Evolutionary conservation across 2,797 vertebrate species (phyloP).

Genomic region (Micropoecilia bifurca): DNA sequence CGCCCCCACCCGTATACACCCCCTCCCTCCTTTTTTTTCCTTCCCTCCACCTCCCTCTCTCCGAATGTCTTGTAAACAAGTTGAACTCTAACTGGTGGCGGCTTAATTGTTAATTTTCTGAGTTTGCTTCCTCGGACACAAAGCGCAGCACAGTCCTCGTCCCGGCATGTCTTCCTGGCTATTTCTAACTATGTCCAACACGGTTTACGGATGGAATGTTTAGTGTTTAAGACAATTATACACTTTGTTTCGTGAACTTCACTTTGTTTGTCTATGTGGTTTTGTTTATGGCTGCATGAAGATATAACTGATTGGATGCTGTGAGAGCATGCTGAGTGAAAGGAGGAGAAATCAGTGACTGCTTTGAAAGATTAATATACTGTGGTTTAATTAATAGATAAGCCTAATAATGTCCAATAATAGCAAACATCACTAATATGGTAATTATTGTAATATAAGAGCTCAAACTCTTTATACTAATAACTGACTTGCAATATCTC

Average conservation of each 20-base stretch:
- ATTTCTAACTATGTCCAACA: conserved; percentile 34
- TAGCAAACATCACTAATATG: conserved; percentile 14
- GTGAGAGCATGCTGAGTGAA: not conserved
- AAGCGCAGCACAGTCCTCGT: conserved; percentile 54
- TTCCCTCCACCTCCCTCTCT: conserved; percentile 57
- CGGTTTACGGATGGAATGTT: conserved; percentile 44
- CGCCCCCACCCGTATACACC: conserved; percentile 55
- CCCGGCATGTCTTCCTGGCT: conserved; percentile 27
- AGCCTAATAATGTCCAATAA: not conserved
- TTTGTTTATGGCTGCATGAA: conserved; percentile 13
- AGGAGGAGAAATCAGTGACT: conserved; percentile 7
- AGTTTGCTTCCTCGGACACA: conserved; percentile 70
- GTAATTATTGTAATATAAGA: conserved; percentile 33
- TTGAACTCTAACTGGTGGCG: conserved; percentile 84
- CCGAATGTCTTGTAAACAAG: conserved; percentile 85
- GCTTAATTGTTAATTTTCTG: conserved; percentile 88
- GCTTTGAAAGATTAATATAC: conserved; percentile 7
- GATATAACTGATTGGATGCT: conserved; percentile 2
- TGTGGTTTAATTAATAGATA: conserved; percentile 6
- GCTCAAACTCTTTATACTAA: conserved; percentile 38
- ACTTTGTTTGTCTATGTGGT: conserved; percentile 15
- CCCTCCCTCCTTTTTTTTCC: conserved; percentile 46
- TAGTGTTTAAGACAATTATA: conserved; percentile 64
- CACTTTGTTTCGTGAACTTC: conserved; percentile 22
- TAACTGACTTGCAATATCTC: conserved; percentile 42